Conservation (phyloP, 2,113 vertebrate genomes). For the Tichodroma muraria region DNA sequence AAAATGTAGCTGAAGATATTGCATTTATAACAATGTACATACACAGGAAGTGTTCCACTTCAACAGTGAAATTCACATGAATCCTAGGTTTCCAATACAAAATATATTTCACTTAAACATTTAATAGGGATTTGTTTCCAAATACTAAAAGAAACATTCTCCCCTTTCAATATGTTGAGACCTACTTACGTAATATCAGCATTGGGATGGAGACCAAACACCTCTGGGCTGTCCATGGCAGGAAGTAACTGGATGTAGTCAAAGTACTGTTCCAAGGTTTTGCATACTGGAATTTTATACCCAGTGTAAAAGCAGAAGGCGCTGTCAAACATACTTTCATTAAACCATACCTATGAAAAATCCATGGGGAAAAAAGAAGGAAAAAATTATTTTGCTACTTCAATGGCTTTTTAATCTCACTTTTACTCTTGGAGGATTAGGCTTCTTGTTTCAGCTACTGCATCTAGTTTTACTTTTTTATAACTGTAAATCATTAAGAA, state of each 20-base stretch:
- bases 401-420: neutral
- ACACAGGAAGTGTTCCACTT: neutral
- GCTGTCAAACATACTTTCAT: slow-evolving; percentile 70
- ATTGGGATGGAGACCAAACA: slow-evolving; percentile 78
- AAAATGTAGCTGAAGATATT: neutral
- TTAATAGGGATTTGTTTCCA: neutral
- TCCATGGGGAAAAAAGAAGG: neutral
- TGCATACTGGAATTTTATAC: slow-evolving; percentile 74
- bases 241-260: slow-evolving; percentile 75
- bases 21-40: neutral
- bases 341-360: slow-evolving; percentile 74
- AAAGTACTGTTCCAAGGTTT: slow-evolving; percentile 72
- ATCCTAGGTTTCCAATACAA: neutral
- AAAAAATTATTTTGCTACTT: neutral
- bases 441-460: neutral
- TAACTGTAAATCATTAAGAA: neutral
- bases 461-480: neutral
- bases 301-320: slow-evolving; percentile 72
- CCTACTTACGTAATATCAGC: slow-evolving; percentile 75
- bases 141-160: neutral
- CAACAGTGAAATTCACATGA: neutral
- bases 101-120: neutral
- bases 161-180: neutral
- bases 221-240: slow-evolving; percentile 71
- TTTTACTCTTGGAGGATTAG: neutral